phyloP scores from a whole-genome alignment of 2,797 vertebrate genomes.

The Clarias pachynema region DNA sequence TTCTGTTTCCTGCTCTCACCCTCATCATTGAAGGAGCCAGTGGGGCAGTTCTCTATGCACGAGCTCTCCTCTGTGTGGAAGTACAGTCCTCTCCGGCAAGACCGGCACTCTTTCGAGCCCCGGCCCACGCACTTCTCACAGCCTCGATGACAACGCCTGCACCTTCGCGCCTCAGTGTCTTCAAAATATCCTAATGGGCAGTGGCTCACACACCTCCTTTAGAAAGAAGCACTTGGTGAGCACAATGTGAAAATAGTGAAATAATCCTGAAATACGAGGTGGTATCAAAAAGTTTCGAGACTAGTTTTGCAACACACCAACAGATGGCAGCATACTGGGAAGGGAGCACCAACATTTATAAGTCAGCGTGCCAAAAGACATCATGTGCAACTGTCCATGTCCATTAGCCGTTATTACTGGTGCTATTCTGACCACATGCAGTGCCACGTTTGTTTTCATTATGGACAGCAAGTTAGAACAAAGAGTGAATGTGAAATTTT shows the following conservation, averaged over 20 bases:
- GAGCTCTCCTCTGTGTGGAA: conserved; percentile 72
- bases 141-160: conserved; percentile 79
- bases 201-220: conserved; percentile 83
- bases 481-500: too few relatives aligned
- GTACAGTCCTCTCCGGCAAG: conserved; percentile 82
- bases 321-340: too few relatives aligned
- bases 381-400: too few relatives aligned
- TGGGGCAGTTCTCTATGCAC: conserved; percentile 76
- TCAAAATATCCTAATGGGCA: conserved; percentile 83
- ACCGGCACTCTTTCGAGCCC: conserved; percentile 70
- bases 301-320: too few relatives aligned
- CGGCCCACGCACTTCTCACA: conserved; percentile 81
- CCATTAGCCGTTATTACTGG: too few relatives aligned
- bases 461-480: too few relatives aligned
- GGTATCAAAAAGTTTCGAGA: too few relatives aligned
- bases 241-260: background rate
- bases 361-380: too few relatives aligned
- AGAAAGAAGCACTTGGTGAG: background rate
- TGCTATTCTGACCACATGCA: too few relatives aligned
- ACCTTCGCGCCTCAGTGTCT: conserved; percentile 74
- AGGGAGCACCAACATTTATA: too few relatives aligned
- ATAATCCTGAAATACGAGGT: background rate
- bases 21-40: conserved; percentile 76
- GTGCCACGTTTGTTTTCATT: too few relatives aligned
- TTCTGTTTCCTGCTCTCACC: conserved; percentile 71